Evolutionary conservation across 2,113 vertebrate genomes (phyloP).

Genomic region (Rhagologus leucostigma): DNA sequence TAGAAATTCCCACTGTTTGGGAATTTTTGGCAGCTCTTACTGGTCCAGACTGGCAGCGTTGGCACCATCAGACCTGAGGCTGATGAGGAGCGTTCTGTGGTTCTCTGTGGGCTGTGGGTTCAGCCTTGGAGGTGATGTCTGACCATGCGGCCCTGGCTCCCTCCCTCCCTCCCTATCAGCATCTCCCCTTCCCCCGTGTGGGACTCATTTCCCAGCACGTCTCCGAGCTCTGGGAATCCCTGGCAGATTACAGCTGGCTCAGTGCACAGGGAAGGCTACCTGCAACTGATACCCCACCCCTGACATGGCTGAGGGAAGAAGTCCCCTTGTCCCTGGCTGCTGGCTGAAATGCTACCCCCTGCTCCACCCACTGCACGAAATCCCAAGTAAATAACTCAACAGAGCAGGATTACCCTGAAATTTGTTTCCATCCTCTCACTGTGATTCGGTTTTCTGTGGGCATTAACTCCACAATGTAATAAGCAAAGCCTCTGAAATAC

Average conservation of each 20-base stretch:
- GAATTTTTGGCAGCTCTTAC: neutral
- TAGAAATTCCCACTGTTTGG: neutral
- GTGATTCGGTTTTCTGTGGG: conserved; percentile 53
- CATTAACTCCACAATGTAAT: conserved; percentile 64
- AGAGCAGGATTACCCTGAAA: conserved; percentile 54
- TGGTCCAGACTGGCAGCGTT: neutral
- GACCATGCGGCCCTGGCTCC: neutral
- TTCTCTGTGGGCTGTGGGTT: neutral
- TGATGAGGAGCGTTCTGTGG: neutral
- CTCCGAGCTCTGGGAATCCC: neutral
- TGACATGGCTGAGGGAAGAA: neutral
- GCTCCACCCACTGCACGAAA: neutral
- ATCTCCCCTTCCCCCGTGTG: neutral
- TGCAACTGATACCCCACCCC: neutral
- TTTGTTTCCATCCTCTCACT: conserved; percentile 55
- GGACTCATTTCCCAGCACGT: neutral
- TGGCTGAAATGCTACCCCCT: neutral
- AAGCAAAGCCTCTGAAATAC: conserved; percentile 47
- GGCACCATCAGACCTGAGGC: neutral
- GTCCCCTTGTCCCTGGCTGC: neutral
- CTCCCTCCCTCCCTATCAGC: neutral
- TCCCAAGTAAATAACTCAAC: neutral
- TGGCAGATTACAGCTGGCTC: neutral
- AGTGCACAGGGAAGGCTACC: neutral
- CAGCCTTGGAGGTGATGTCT: neutral